Conservation (phyloP, 2,888 invertebrate species). For the Pseudococcus jackbeardsleyi region DNA sequence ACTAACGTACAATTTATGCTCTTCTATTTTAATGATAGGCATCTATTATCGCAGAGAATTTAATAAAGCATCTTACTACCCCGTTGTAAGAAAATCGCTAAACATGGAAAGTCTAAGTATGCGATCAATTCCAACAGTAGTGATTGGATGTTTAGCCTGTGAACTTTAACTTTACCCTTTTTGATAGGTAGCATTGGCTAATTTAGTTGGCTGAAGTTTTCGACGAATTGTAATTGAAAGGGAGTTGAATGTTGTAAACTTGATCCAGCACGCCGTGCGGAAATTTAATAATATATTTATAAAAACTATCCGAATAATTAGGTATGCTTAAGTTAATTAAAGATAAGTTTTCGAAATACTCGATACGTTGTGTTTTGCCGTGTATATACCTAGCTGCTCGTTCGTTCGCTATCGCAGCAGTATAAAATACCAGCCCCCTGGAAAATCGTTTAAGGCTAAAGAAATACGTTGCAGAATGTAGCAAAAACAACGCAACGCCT, state of each 20-base stretch:
- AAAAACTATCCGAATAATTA: conserved; percentile 46
- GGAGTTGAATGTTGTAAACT: conserved; percentile 39
- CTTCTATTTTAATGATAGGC: too few relatives aligned
- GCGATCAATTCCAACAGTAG: conserved; percentile 17
- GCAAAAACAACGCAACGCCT: conserved; percentile 18
- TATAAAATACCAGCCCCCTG: not conserved
- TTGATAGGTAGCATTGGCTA: conserved; percentile 13
- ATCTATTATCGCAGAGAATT: not conserved
- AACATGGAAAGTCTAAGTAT: not conserved
- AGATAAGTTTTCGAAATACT: conserved; percentile 36
- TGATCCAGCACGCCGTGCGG: not conserved
- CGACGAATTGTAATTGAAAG: conserved; percentile 48
- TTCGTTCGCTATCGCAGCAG: too few relatives aligned
- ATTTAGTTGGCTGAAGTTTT: conserved; percentile 34
- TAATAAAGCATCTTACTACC: not conserved
- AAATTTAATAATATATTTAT: conserved; percentile 19
- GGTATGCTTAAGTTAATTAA: conserved; percentile 20
- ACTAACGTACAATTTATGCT: too few relatives aligned
- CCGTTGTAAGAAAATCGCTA: conserved; percentile 1
- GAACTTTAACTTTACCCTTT: conserved; percentile 26
- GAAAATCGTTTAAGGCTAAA: conserved; percentile 15
- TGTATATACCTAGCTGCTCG: too few relatives aligned
- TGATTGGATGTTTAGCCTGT: not conserved
- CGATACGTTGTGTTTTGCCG: not conserved
- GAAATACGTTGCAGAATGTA: not conserved